These are phyloP conservation scores for Urocitellus parryii DNA, from an alignment of 2,113 vertebrate genomes.

Conservation along the genomic window DNA sequence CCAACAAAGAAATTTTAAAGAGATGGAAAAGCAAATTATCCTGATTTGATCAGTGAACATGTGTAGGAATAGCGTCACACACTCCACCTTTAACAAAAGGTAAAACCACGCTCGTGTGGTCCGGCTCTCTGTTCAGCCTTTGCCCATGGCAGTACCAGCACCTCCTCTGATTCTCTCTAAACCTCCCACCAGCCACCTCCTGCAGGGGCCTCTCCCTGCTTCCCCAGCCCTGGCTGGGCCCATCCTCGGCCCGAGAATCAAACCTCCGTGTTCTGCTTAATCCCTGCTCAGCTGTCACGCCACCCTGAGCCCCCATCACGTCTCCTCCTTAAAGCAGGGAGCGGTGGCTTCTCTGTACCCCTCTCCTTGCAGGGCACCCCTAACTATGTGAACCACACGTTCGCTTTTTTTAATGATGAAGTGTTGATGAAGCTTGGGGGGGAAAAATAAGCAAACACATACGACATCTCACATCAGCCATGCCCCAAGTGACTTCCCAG, in stretches of 20 bases:
- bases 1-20: neutral
- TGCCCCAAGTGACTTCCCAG: neutral
- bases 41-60: too few relatives aligned
- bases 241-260: neutral
- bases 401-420: neutral
- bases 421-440: neutral
- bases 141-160: accelerated
- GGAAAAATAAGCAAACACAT: neutral
- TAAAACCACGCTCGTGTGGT: accelerated
- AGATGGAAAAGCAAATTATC: neutral
- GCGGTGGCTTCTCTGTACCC: neutral
- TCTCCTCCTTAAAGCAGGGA: neutral
- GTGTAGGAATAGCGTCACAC: neutral
- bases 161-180: neutral
- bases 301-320: accelerated
- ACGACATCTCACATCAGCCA: neutral
- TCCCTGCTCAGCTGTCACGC: neutral
- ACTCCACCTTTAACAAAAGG: neutral
- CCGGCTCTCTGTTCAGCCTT: neutral
- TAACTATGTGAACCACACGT: neutral
- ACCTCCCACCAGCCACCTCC: neutral
- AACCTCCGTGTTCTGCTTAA: neutral
- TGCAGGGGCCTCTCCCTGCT: neutral
- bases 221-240: neutral
- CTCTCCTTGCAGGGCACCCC: neutral